Evolutionary conservation across 2,888 invertebrate species (phyloP).

Genomic region (Prosapia bicincta): DNA sequence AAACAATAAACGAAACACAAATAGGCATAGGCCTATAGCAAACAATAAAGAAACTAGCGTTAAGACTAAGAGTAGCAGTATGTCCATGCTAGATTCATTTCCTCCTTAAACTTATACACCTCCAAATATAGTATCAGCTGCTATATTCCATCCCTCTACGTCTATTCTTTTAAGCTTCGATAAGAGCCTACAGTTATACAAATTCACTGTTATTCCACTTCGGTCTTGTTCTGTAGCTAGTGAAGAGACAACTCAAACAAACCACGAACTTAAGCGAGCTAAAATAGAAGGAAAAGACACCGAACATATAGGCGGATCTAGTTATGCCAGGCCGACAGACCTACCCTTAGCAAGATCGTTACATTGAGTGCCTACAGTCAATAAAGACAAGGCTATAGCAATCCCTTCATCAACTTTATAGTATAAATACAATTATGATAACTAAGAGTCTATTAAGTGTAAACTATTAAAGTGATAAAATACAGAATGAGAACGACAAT

Average conservation of each 20-base stretch:
- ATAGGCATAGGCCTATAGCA: conserved; percentile 52
- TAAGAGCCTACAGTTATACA: conserved; percentile 7
- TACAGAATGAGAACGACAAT: neutral
- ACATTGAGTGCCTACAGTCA: conserved; percentile 47
- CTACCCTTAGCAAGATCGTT: conserved; percentile 51
- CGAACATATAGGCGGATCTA: conserved; percentile 42
- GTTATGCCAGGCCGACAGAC: conserved; percentile 42
- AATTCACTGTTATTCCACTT: conserved; percentile 26
- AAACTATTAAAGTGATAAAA: conserved; percentile 51
- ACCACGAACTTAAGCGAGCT: conserved; percentile 18
- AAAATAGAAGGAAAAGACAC: conserved; percentile 28
- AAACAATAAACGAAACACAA: conserved; percentile 41
- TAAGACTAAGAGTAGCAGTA: conserved; percentile 32
- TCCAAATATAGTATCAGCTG: neutral
- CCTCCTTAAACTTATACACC: neutral
- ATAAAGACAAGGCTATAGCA: conserved; percentile 1
- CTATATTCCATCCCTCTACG: conserved; percentile 8
- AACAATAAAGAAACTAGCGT: conserved; percentile 16
- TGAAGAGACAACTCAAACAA: conserved; percentile 8
- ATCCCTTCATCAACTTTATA: neutral
- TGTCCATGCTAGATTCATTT: neutral
- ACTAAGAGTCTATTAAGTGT: conserved; percentile 45
- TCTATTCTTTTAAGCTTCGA: conserved; percentile 10
- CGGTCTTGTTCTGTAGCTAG: conserved; percentile 8
- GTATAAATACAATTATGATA: neutral